Percentiles rank a stretch among this genome's conserved stretches.
phyloP scores from a whole-genome alignment of 1,140 invertebrate genomes.

The Andricus grossulariae region DNA sequence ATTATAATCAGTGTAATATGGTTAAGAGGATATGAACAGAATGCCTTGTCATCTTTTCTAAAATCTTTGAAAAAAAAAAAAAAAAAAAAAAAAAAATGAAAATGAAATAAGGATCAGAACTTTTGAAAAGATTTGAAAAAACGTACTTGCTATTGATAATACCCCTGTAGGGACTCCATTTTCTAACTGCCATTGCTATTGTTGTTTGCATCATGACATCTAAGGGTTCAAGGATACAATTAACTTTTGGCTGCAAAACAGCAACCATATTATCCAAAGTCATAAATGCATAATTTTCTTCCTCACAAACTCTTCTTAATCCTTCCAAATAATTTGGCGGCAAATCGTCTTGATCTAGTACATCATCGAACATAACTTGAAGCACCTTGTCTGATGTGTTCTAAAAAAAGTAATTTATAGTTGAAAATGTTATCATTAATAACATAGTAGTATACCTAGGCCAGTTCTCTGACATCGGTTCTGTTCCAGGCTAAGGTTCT shows the following conservation, averaged over 20 bases:
- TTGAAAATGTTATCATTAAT: no score
- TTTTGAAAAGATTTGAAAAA: conserved; percentile 2
- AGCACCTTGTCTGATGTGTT: conserved; percentile 64
- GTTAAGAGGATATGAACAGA: no score
- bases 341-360: conserved; percentile 55
- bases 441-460: no score
- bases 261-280: conserved; percentile 65
- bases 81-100: no score
- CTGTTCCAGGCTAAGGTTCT: no score
- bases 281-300: conserved; percentile 71
- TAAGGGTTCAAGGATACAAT: conserved; percentile 67
- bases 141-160: conserved; percentile 69
- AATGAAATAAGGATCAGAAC: no score
- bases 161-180: conserved; percentile 65
- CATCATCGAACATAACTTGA: conserved; percentile 57
- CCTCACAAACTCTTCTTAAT: conserved; percentile 60
- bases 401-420: conserved; percentile 45
- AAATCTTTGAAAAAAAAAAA: no score
- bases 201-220: conserved; percentile 69
- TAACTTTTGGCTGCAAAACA: conserved; percentile 59
- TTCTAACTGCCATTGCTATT: conserved; percentile 65
- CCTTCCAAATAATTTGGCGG: conserved; percentile 69
- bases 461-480: no score
- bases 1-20: no score
- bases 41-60: no score